Evolutionary conservation across 2,797 vertebrate species (phyloP), one percentile per base, ranked within the genome.

Genomic region (Gallinago solitaria): DNA sequence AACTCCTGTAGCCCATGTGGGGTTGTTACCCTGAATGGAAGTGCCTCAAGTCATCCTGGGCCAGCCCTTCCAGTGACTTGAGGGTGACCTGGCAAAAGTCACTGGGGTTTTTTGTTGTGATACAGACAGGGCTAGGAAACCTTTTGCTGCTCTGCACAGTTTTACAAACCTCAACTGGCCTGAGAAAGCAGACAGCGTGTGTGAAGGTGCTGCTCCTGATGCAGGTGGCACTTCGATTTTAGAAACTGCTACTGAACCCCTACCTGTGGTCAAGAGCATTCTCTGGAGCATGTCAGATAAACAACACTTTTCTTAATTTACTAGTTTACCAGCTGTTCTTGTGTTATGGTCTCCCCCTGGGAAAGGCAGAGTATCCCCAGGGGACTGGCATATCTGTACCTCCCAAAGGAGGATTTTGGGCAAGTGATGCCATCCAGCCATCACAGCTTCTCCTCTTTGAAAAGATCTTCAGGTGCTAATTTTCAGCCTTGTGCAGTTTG

Each of bases 211-310:
- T 60, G 17, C 9, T 83, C 19, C 71, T 85, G 39, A n/a, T 0
- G 1, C 3, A 59, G 25, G 7, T 4, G 2, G 23, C 19, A 15
- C 30, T 91, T 50, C 0, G 0, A 28, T 68, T 93, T 64, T 78
- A 78, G 69, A 68, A 88, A 51, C 41, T 54, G 32, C 9, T 77
- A n/a, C 21, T 83, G 32, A 41, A 19, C 12, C 30, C 14, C 1
- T 2, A 1, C 13, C 41, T 68, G 17, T 27, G 37, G 14, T 57
- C n/a, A 68, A 54, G 50, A 71, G 20, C 37, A 33, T 74, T 83
- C 13, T 37, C 24, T 8, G 6, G 23, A 73, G 16, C 8, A 1
- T 11, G 8, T 28, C 48, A 41, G 32, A 61, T 23, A 83, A 84
- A 19, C 14, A 60, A 8, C 0, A 5, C 9, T 70, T 83, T 73